Evolutionary conservation across 1,140 invertebrate genomes (phyloP), one percentile per base, ranked within the genome.

Genomic region (Temnothorax nylanderi): DNA sequence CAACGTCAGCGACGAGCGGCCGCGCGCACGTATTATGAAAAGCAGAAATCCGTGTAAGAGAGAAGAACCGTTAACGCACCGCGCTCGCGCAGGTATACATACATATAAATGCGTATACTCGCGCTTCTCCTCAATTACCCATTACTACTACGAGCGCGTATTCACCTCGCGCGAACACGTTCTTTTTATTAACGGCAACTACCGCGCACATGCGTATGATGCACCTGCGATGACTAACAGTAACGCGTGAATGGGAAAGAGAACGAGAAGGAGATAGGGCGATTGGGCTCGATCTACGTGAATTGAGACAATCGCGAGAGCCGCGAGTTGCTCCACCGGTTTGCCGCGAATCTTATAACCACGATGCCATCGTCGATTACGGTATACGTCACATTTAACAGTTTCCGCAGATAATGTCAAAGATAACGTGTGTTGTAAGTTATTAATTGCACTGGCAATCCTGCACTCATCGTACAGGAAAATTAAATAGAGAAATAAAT

Each of bases 201-300:
- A 75, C 56, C 54, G 37, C 37, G 81, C 49, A 62, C 87, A 67
- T 85, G 86, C 87, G 47, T 58, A 89, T 65, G 88, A 74, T 76
- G 86, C 89, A 90, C 85, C 89, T 89, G 88, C 58, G 88, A 90
- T 89, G 85, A 90, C 88, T 89, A 89, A 89, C 88, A 89, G 87
- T 81, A 89, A 85, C 84, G 51, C 56, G 37, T 47, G 41, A 37
- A 72, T 62, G 54, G 78, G 8, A 56, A 51, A 47, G 26, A 49
- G 32, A 51, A 49, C 47, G 62, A 64, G 65, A 75, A 51, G 54
- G 49, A 72, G n/a, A 76, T 56, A 76, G 16, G 44, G n/a, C 3
- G 74, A 76, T 56, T 26, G 10, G 26, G 7, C 54, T 34, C 41
- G 51, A 84, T 75, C 54, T 74, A 74, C 16, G 67, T 18, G 67